These are phyloP conservation scores for Coelogynopora nodosa DNA, from an alignment of 2,888 invertebrate species.

Conservation along the genomic window DNA sequence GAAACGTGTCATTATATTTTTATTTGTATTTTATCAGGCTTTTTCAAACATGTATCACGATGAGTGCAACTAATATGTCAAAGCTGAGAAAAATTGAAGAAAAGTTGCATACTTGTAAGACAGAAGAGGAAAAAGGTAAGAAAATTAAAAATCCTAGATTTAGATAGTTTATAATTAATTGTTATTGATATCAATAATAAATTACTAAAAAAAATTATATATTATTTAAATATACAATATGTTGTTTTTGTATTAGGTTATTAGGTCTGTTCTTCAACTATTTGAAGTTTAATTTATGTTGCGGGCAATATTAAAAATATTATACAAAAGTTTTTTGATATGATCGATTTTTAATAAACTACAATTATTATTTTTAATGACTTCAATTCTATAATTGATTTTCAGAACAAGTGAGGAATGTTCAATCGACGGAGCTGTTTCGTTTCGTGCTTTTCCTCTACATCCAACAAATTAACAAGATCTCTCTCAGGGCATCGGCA, in stretches of 20 bases:
- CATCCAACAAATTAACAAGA: conserved; percentile 60
- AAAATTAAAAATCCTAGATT: too few relatives aligned
- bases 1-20: background rate
- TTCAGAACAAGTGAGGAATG: conserved; percentile 36
- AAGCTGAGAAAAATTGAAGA: conserved; percentile 35
- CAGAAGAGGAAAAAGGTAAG: conserved; percentile 35
- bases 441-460: conserved; percentile 60
- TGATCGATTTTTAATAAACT: too few relatives aligned
- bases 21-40: background rate
- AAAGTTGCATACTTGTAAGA: conserved; percentile 33
- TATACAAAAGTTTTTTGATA: too few relatives aligned
- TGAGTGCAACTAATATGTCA: conserved; percentile 1
- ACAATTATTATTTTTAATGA: too few relatives aligned
- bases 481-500: conserved; percentile 59
- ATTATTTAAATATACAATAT: background rate
- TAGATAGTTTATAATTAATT: too few relatives aligned
- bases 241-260: too few relatives aligned
- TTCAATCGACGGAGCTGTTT: conserved; percentile 53
- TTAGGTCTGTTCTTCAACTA: too few relatives aligned
- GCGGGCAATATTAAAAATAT: too few relatives aligned
- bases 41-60: conserved; percentile 41
- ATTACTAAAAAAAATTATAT: background rate
- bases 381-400: background rate
- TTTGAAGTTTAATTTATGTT: too few relatives aligned
- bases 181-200: background rate